Evolutionary conservation across 2,888 invertebrate species (phyloP), one percentile per base, ranked within the genome.

Genomic region (Liopterus haemorrhoidalis): DNA sequence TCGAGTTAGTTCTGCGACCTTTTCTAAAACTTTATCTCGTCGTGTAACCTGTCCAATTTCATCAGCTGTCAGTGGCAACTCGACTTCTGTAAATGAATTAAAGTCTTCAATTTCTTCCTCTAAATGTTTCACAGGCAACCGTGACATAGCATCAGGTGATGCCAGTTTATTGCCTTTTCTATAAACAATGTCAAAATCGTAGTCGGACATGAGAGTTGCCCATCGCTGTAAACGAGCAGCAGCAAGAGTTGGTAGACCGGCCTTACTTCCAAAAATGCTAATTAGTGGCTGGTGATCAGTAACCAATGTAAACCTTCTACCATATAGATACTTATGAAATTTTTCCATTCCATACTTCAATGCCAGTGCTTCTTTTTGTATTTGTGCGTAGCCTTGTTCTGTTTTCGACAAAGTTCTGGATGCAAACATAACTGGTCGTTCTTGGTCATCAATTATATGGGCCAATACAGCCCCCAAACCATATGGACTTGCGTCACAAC

Each of bases 321-420:
- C 61, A 11, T 55, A 40, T 31, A 64, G 49, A 54, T 60, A 64
- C 38, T 62, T 59, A 44, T 59, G 54, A 49, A 60, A 62, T 27
- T 55, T 59, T 11, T 50, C 49, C 2, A 59, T 51, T 1, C 57
- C 57, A 54, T 55, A 62, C 41, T 52, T 57, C 45, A 63, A 59
- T 4, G 59, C 59, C 37, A 62, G 49, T 0, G 61, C 61, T 42
- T 63, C 61, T 22, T 49, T 53, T 37, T 61, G 56, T 6, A 60
- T 56, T 1, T 56, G 54, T 2, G 57, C 55, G 45, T 63, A 60
- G 25, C 55, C 58, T 30, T 56, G 55, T 42, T 62, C 61, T 5
- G 58, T 54, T 24, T 46, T 46, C 1, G 46, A 48, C 18, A 60
- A 49, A 2, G 56, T 53, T 42, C 56, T 46, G 0, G 58, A 61